Conservation (phyloP, 2,113 vertebrate species). For the Chaetorhynchus papuensis region DNA sequence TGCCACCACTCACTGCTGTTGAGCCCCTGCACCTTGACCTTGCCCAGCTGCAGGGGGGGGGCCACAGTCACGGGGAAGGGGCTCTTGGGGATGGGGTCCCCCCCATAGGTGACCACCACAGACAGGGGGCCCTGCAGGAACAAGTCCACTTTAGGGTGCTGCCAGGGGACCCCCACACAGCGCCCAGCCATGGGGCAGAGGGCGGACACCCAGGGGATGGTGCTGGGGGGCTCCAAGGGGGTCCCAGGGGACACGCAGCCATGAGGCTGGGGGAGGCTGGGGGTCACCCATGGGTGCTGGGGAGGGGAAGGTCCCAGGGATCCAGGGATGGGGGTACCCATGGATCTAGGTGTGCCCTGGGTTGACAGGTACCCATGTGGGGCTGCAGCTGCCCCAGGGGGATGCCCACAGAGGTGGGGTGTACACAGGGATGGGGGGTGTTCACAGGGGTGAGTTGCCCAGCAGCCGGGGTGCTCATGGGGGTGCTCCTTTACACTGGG, state of each 20-base stretch:
- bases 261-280: not conserved
- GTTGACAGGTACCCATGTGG: no score
- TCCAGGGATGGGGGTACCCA: rapidly evolving
- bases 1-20: slow-evolving; percentile 19
- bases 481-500: not conserved
- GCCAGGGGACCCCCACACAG: not conserved
- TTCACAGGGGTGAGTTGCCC: not conserved
- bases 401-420: not conserved
- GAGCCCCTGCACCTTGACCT: slow-evolving; percentile 27
- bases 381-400: not conserved
- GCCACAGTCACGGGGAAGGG: not conserved
- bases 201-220: rapidly evolving
- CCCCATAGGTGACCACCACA: not conserved
- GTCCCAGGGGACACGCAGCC: not conserved
- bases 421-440: rapidly evolving
- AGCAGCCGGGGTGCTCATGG: not conserved
- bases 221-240: not conserved
- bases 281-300: not conserved
- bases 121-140: not conserved
- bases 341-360: not conserved
- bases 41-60: not conserved
- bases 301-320: not conserved
- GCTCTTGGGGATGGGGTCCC: not conserved
- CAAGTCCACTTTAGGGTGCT: not conserved
- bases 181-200: not conserved